These are phyloP conservation scores for Lithobius niger DNA, from an alignment of 1,140 invertebrate genomes.

Conservation along the genomic window DNA sequence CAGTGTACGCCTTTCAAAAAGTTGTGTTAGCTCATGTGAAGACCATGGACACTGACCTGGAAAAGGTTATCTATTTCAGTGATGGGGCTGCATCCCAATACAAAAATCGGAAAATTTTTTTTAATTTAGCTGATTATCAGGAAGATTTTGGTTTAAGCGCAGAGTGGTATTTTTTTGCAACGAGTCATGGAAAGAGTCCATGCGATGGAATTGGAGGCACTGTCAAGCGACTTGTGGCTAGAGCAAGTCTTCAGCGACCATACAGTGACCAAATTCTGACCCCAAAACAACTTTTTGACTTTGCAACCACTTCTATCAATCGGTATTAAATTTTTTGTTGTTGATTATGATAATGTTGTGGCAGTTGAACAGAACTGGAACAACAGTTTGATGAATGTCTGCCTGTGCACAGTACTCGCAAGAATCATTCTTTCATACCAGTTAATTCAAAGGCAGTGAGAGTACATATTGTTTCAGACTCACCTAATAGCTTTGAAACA, in stretches of 20 bases:
- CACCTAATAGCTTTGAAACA: no score
- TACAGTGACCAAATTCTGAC: constrained; percentile 9
- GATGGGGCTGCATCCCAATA: constrained; percentile 11
- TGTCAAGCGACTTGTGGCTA: constrained; percentile 21
- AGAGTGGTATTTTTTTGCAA: constrained; percentile 14
- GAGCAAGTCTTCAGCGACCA: constrained; percentile 17
- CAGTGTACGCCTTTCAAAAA: not conserved
- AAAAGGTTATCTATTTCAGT: constrained; percentile 8
- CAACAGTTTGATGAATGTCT: no score
- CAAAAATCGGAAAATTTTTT: constrained; percentile 13
- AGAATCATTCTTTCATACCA: no score
- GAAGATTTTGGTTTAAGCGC: constrained; percentile 4
- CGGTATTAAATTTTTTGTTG: no score
- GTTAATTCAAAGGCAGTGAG: no score
- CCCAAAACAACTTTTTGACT: constrained; percentile 6
- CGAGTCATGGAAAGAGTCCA: constrained; percentile 10
- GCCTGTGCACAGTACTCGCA: no score
- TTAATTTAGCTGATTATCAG: constrained; percentile 4
- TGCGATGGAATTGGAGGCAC: constrained; percentile 28
- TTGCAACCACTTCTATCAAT: not conserved
- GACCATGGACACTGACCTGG: not conserved
- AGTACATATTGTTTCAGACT: no score
- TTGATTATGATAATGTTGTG: no score
- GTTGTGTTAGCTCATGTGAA: not conserved
- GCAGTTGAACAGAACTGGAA: no score